A percentile compares a stretch with the other conserved stretches of the same genome.
Evolutionary conservation across 2,113 vertebrate species (phyloP).

Genomic region (Bettongia penicillata): DNA sequence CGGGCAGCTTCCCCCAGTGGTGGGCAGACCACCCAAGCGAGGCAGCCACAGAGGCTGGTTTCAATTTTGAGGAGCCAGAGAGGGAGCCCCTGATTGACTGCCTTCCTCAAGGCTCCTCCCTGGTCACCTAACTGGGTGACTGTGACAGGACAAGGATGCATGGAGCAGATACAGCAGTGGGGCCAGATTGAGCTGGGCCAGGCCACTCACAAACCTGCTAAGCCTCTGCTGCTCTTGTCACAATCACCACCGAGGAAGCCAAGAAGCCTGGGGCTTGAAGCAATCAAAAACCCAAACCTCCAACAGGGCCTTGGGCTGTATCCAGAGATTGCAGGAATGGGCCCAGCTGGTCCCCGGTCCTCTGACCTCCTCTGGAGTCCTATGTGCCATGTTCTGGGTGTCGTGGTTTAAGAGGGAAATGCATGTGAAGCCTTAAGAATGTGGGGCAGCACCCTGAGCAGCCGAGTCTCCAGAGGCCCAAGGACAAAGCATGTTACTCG

Average conservation of each 20-base stretch:
- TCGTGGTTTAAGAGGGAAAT: neutral
- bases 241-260: neutral
- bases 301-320: neutral
- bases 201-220: neutral
- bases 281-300: neutral
- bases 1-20: slow-evolving; percentile 29
- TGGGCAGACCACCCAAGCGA: slow-evolving; percentile 26
- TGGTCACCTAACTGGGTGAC: slow-evolving; percentile 15
- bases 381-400: neutral
- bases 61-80: slow-evolving; percentile 15
- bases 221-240: neutral
- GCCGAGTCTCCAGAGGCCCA: too few relatives aligned
- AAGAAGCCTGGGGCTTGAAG: neutral
- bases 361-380: too few relatives aligned
- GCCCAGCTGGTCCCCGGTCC: too few relatives aligned
- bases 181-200: too few relatives aligned
- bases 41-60: slow-evolving; percentile 43
- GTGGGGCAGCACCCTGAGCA: too few relatives aligned
- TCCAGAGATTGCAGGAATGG: neutral
- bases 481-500: too few relatives aligned
- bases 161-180: neutral
- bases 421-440: too few relatives aligned
- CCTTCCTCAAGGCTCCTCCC: slow-evolving; percentile 47
- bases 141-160: neutral
- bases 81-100: neutral